phyloP scores from a whole-genome alignment of 2,113 vertebrate species.

The Drymodes brunneopygia region DNA sequence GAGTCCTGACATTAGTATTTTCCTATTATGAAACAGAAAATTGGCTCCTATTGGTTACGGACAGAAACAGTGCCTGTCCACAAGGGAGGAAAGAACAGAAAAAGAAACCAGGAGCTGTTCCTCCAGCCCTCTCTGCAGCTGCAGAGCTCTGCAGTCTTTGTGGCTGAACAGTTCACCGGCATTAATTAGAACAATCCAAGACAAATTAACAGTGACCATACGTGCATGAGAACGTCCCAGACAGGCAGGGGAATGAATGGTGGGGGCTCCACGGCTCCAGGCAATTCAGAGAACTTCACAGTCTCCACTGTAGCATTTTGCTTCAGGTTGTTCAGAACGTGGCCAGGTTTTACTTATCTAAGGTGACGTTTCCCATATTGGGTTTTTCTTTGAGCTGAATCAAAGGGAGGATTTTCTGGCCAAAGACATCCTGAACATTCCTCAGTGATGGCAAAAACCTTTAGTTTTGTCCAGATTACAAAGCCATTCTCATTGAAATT shows the following conservation, averaged over 20 bases:
- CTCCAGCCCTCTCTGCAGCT: not conserved
- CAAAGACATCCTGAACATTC: not conserved
- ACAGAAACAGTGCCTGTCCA: not conserved
- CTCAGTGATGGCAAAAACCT: not conserved
- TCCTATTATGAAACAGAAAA: constrained; percentile 48
- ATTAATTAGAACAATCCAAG: constrained; percentile 37
- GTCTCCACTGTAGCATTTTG: not conserved
- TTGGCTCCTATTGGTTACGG: not conserved
- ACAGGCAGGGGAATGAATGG: not conserved
- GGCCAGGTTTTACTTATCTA: not conserved
- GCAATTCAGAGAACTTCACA: not conserved
- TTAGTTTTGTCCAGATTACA: not conserved
- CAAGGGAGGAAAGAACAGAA: not conserved
- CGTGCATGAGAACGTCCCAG: not conserved
- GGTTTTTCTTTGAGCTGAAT: not conserved
- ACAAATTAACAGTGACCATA: constrained; percentile 34
- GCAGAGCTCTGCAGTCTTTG: not conserved
- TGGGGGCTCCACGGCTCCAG: not conserved
- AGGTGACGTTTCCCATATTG: not conserved
- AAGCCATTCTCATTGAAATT: not conserved
- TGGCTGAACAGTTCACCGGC: not conserved
- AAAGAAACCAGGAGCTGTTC: not conserved
- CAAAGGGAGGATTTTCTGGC: not conserved
- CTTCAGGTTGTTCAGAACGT: not conserved
- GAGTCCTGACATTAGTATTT: constrained; percentile 31